phyloP scores from a whole-genome alignment of 2,113 vertebrate species.

The Pongo pygmaeus region DNA sequence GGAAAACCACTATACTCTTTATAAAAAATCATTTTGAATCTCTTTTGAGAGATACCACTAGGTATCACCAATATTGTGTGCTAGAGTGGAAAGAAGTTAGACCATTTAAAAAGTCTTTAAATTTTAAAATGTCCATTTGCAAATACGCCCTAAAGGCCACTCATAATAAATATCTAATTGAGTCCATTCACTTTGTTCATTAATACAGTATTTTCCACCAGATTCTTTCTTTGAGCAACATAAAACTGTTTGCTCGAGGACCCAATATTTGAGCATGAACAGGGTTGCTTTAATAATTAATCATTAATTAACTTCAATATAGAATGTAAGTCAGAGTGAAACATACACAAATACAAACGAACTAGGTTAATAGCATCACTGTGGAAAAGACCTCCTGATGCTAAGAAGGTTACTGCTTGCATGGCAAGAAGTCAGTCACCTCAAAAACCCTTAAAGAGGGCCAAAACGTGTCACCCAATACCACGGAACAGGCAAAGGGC shows the following conservation, averaged over 20 bases:
- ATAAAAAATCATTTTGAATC: too few species aligned
- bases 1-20: background rate
- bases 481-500: too few species aligned
- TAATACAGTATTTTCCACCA: background rate
- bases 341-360: background rate
- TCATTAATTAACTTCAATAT: background rate
- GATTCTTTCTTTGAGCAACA: background rate
- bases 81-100: background rate
- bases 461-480: background rate
- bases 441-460: background rate
- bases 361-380: background rate
- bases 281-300: constrained; percentile 54
- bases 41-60: background rate
- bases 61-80: background rate
- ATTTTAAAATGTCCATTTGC: background rate
- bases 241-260: constrained; percentile 37
- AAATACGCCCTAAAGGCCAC: background rate
- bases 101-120: background rate
- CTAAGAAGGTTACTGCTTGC: background rate
- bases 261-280: constrained; percentile 4
- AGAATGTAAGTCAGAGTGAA: background rate
- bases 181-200: background rate
- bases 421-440: background rate
- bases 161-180: fast-evolving
- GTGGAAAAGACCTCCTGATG: background rate